Percentiles rank a stretch among this genome's conserved stretches.
phyloP scores from a whole-genome alignment of 2,888 invertebrate species.

The Rhagonycha lutea region DNA sequence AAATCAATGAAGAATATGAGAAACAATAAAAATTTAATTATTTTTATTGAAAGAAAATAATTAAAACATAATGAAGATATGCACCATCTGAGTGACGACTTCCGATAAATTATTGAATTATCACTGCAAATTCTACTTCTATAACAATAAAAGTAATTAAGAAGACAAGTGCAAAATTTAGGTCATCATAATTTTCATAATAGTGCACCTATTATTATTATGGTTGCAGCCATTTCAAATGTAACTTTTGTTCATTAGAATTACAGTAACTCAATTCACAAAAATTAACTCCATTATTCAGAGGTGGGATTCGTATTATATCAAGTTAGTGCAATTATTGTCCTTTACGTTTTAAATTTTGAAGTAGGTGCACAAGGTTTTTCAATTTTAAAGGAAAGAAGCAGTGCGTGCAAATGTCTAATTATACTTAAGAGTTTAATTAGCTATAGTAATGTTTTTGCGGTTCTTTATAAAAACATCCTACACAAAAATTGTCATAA shows the following conservation, averaged over 20 bases:
- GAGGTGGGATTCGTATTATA: background rate
- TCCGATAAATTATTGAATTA: background rate
- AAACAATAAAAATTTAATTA: background rate
- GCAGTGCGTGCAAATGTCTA: background rate
- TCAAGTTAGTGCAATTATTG: background rate
- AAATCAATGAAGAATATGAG: background rate
- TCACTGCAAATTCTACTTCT: background rate
- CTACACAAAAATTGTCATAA: background rate
- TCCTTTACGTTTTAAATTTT: background rate
- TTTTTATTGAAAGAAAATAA: background rate
- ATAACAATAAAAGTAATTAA: background rate
- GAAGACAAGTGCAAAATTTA: background rate
- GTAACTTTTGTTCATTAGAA: background rate
- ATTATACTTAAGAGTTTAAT: background rate
- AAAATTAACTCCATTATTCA: background rate
- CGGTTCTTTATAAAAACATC: background rate
- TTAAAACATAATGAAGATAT: background rate
- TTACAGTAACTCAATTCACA: background rate
- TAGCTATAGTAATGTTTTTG: background rate
- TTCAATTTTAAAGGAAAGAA: background rate
- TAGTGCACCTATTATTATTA: background rate
- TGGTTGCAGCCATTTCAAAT: background rate
- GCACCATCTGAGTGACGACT: background rate
- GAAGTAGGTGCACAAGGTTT: background rate
- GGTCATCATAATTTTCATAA: background rate